These are phyloP conservation scores for Polylopha cassiicola DNA, from an alignment of 2,888 invertebrate genomes.

Conservation along the genomic window DNA sequence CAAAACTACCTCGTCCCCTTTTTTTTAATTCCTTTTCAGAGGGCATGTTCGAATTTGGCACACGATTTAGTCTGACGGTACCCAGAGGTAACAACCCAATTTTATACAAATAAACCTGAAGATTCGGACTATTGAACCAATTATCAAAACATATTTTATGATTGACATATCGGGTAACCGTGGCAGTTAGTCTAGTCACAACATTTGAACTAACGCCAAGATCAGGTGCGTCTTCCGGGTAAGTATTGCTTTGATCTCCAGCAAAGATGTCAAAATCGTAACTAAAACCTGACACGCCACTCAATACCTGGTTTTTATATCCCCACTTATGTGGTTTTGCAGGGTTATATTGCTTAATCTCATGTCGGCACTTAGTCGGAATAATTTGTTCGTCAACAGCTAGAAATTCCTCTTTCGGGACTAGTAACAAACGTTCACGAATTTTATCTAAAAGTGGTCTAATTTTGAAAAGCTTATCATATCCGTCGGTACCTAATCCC, in stretches of 20 bases:
- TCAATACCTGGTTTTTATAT: constrained; percentile 41
- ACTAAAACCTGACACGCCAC: constrained; percentile 42
- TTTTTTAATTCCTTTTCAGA: constrained; percentile 15
- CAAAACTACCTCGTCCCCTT: constrained; percentile 18
- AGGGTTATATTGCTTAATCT: constrained; percentile 39
- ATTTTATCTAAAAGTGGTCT: constrained; percentile 27
- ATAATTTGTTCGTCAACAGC: constrained; percentile 42
- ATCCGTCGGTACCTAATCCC: constrained; percentile 11
- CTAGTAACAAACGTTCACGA: constrained; percentile 22
- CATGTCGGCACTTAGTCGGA: constrained; percentile 32
- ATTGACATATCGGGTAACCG: constrained; percentile 24
- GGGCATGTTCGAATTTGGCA: constrained; percentile 7
- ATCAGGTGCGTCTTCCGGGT: constrained; percentile 31
- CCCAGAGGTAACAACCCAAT: constrained; percentile 24
- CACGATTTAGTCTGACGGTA: constrained; percentile 22
- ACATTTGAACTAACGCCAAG: constrained; percentile 31
- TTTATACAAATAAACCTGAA: constrained; percentile 24
- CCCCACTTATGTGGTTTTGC: constrained; percentile 24
- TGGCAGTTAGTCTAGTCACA: constrained; percentile 22
- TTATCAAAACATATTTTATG: constrained; percentile 28
- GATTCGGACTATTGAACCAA: constrained; percentile 26
- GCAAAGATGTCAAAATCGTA: constrained; percentile 44
- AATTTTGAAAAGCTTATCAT: constrained; percentile 36
- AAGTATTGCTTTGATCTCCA: constrained; percentile 31
- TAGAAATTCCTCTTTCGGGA: constrained; percentile 37